Base-by-base conservation (phyloP, 2,113 vertebrate species). In the Lophochroa leadbeateri region DNA sequence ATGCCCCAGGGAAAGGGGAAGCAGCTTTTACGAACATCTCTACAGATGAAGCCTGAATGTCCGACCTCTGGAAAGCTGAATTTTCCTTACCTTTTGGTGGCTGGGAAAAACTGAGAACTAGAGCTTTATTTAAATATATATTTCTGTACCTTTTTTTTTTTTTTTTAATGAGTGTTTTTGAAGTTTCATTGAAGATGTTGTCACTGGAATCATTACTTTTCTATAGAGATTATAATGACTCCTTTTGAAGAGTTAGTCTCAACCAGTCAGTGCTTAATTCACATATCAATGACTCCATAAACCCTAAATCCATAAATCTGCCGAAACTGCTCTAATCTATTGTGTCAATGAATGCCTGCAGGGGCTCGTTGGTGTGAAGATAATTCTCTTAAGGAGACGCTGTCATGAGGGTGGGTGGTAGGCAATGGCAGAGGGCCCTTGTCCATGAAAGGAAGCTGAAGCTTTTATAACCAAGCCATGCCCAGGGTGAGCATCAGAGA, bases 201-300 rank as follows among this genome's bases (percentile, higher is more conserved):
- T 96, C 96, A 96, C 86, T 89, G 44, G 70, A 95, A 94, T 94
- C 76, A 94, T 94, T 95, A 52, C 68, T 93, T 79, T 88, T 96
- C 92, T 95, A 91, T 86, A 94, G 95, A 92, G 83, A 96, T 94
- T 65, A 93, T 93, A 97, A 97, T 96, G 88, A 97, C 57, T 94
- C 94, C 77, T 86, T 94, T 95, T 92, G 90, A 97, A 95, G 74
- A 82, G 77, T 71, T 92, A 95, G 65, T 93, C 86, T 91, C 94
- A 92, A 77, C 95, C 95, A 96, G 76, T 96, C 90, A 94, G 88
- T 82, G 83, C 96, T 97, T 97, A 97, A 96, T 96, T 97, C 94
- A 89, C 44, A 11, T 96, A 96, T 97, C 95, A 96, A 27, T 96
- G 94, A 95, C 88, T 96, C 70, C 39, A 88, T 84, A 96, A 92